Percentiles rank a stretch among this genome's conserved stretches.
Conservation (phyloP, 2,113 vertebrate species). For the Seriola rivoliana region DNA sequence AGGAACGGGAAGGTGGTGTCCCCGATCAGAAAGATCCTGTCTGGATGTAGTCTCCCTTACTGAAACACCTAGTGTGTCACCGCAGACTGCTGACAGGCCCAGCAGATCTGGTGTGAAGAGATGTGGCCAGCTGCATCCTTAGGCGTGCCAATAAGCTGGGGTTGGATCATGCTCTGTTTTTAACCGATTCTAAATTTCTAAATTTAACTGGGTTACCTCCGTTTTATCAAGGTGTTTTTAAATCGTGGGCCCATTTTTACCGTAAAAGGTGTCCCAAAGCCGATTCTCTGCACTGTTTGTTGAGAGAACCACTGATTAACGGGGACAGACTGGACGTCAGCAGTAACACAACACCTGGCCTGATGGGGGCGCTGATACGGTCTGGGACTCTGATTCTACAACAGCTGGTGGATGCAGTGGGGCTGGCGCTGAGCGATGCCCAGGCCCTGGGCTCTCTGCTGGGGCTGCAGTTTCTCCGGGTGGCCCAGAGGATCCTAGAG, state of each 20-base stretch:
- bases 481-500: background rate
- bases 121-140: too few relatives aligned
- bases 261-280: background rate
- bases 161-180: too few relatives aligned
- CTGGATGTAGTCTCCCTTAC: too few relatives aligned
- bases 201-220: too few relatives aligned
- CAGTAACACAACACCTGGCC: background rate
- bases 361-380: background rate
- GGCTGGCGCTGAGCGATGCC: background rate
- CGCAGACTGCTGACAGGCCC: too few relatives aligned
- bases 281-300: background rate
- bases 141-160: too few relatives aligned
- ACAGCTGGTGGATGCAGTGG: slow-evolving; percentile 1
- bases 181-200: too few relatives aligned
- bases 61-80: too few relatives aligned
- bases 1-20: too few relatives aligned
- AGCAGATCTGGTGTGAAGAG: too few relatives aligned
- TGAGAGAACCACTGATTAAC: background rate
- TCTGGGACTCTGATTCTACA: background rate
- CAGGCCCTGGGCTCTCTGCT: background rate
- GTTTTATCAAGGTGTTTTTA: background rate
- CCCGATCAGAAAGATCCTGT: too few relatives aligned
- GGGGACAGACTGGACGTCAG: background rate
- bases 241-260: background rate
- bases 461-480: background rate